Conservation (phyloP, 2,888 invertebrate genomes). For the Conomelus anceps region DNA sequence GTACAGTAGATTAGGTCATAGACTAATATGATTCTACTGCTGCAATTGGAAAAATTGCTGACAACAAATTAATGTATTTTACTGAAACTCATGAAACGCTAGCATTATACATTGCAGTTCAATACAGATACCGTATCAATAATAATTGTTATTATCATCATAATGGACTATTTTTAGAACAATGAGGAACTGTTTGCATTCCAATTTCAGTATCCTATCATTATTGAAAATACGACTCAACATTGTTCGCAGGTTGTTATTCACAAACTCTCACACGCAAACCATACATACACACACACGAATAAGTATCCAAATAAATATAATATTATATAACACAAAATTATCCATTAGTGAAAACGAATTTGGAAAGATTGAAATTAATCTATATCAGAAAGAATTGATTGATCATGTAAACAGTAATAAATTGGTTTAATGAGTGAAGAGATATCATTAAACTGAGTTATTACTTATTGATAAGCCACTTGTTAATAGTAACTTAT, state of each 20-base stretch:
- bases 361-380: background rate
- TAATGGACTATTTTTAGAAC: too few relatives aligned
- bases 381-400: too few relatives aligned
- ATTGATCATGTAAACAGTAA: background rate
- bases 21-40: background rate
- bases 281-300: background rate
- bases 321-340: background rate
- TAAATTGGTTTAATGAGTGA: background rate
- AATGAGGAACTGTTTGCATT: too few relatives aligned
- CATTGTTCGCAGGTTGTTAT: background rate
- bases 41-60: background rate
- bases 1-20: too few relatives aligned
- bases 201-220: background rate
- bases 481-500: background rate
- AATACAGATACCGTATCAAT: too few relatives aligned
- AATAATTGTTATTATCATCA: too few relatives aligned
- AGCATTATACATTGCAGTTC: background rate
- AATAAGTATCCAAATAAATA: background rate
- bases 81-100: background rate
- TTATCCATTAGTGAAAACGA: background rate
- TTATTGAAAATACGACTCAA: background rate
- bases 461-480: background rate
- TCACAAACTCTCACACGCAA: background rate
- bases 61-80: background rate
- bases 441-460: background rate